These are phyloP conservation scores for Microtus montanus DNA, from an alignment of 2,113 vertebrate genomes.

Conservation along the genomic window DNA sequence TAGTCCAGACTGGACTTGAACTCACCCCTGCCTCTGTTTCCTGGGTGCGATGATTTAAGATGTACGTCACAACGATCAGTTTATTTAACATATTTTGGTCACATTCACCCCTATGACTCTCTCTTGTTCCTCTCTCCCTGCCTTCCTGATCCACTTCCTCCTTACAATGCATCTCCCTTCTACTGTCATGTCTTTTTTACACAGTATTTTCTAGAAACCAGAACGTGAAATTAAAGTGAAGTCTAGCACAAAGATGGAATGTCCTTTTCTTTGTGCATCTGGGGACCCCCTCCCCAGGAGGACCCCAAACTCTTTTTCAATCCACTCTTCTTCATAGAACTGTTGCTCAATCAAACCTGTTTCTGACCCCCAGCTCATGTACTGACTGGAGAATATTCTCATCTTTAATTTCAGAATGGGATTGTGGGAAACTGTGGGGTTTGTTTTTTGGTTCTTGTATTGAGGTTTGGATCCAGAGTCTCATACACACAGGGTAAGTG, in stretches of 20 bases:
- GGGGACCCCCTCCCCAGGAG: neutral
- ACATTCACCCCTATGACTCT: no score
- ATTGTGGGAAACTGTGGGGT: neutral
- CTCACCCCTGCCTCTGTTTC: neutral
- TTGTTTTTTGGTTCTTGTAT: neutral
- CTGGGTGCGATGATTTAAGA: neutral
- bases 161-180: neutral
- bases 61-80: neutral
- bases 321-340: neutral
- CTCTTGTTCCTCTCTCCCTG: neutral
- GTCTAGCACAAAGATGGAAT: neutral
- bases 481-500: no score
- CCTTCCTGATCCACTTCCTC: neutral
- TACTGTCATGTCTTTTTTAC: neutral
- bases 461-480: neutral
- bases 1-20: neutral
- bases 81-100: neutral
- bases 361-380: neutral
- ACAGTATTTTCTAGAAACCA: neutral
- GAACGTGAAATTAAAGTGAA: conserved; percentile 8
- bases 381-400: neutral
- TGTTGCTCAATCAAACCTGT: neutral
- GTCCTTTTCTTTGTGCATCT: neutral
- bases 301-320: neutral
- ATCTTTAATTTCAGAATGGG: neutral